phyloP scores from a whole-genome alignment of 2,113 vertebrate species.

The Raja brachyura region DNA sequence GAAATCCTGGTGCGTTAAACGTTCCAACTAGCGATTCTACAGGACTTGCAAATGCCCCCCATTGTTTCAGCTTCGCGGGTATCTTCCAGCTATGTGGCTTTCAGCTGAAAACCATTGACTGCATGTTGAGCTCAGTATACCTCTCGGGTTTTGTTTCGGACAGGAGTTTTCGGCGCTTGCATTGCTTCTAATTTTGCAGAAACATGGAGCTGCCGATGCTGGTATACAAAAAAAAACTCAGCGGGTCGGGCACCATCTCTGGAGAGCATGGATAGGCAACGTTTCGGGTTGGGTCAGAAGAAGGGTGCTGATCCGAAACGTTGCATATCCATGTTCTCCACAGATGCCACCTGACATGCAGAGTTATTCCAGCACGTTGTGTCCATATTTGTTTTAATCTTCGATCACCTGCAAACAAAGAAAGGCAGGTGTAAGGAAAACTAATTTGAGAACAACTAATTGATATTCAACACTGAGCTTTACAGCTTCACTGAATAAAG shows the following conservation, averaged over 20 bases:
- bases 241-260: no score
- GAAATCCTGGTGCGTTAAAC: not conserved
- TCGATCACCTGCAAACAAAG: not conserved
- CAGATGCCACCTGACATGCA: no score
- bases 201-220: no score
- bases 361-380: no score
- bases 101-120: not conserved
- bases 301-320: no score
- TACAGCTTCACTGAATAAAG: not conserved
- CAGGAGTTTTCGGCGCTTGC: not conserved
- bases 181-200: no score
- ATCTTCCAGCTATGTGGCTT: not conserved
- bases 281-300: no score
- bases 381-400: not conserved
- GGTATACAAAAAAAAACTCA: no score
- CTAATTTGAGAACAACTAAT: not conserved
- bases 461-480: not conserved
- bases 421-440: no score
- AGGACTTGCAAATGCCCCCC: not conserved
- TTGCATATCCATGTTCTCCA: no score
- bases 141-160: not conserved
- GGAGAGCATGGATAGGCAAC: no score
- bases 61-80: not conserved
- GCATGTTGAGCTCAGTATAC: not conserved
- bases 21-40: not conserved